Base-by-base conservation (phyloP, 2,113 vertebrate genomes). In the Chrysemys picta region DNA sequence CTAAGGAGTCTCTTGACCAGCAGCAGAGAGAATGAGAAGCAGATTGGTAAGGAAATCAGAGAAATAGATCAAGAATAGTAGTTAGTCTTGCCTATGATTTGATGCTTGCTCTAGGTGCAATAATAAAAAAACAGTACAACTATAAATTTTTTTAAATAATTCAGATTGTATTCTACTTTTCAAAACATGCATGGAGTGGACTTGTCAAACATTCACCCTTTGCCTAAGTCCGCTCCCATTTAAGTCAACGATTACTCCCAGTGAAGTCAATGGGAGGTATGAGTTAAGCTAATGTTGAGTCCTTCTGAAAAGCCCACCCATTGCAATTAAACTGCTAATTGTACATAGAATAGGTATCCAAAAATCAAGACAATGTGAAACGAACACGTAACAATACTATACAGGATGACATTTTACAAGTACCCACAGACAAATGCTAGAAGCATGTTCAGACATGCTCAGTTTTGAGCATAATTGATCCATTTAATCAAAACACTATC, bases 361-460 rank as follows among this genome's bases (percentile, higher is more conserved):
- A n/a, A 27, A 88, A 59, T 22, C 38, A 47, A 81, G 84, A 88
- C 89, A 84, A 25, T 11, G 16, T 2, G 0, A 50, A 38, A 54
- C 13, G 54, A 85, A 25, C 4, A 89, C 11, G 6, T n/a, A 80
- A 53, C 7, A 2, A 62, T 22, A 82, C 6, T 35, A 4, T 13
- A 87, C 45, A 86, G 19, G 14, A 84, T 47, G 4, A 47, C 49
- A 85, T 10, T 82, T 90, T 56, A 49, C 82, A 76, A 38, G 29
- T 19, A 22, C 0, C 0, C 4, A 59, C 0, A 0, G 31, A 22
- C 1, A 80, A 82, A 10, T 49, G n/a, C 11, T 47, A 80, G 83
- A 93, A 1, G 9, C 25, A 35, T 29, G 21, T 42, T 3, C 54
- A 94, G 22, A 4, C 1, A 31, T 47, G 45, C 27, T 89, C 72